Conservation (phyloP, 2,113 vertebrate genomes). For the Pluvianellus socialis region DNA sequence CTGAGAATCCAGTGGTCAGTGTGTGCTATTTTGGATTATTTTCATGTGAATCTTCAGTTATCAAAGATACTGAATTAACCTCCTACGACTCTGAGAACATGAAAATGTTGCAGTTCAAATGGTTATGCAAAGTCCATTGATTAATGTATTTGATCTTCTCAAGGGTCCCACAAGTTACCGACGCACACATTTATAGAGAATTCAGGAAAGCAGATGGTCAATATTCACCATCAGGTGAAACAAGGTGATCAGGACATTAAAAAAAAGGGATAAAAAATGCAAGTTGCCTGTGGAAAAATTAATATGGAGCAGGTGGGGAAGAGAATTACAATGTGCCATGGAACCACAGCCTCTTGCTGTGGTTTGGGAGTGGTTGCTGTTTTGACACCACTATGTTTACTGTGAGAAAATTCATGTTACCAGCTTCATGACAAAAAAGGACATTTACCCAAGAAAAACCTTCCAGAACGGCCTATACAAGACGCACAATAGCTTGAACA, state of each 20-base stretch:
- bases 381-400: not conserved
- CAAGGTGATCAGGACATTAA: not conserved
- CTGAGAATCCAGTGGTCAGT: not conserved
- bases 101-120: not conserved
- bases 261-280: not conserved
- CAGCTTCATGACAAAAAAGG: not conserved
- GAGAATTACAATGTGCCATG: not conserved
- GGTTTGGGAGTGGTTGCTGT: not conserved
- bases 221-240: too few relatives aligned
- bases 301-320: not conserved
- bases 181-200: not conserved
- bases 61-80: not conserved
- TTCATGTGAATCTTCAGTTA: not conserved
- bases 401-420: not conserved
- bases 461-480: not conserved
- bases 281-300: not conserved
- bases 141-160: not conserved
- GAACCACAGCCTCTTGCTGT: not conserved
- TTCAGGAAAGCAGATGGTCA: not conserved
- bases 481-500: not conserved
- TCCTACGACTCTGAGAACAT: not conserved
- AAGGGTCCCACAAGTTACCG: not conserved
- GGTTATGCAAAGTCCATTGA: not conserved
- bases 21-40: not conserved
- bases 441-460: not conserved